Evolutionary conservation across 1,140 invertebrate species (phyloP).

Genomic region (Papilio polyxenes): DNA sequence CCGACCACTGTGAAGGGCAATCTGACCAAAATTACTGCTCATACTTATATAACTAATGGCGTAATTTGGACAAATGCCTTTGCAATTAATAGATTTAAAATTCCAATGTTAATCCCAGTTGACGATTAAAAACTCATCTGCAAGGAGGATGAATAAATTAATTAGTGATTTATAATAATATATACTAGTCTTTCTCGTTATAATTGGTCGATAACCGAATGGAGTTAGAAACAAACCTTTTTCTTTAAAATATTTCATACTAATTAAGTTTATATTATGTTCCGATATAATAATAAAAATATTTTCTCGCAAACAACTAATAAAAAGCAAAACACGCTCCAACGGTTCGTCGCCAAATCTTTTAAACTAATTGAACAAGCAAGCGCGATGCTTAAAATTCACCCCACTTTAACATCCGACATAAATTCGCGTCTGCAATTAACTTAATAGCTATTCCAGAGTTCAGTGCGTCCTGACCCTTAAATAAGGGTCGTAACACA

Average conservation of each 20-base stretch:
- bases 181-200: no score
- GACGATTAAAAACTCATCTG: no score
- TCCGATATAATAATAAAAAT: background rate
- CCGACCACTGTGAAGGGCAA: conserved; percentile 28
- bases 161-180: no score
- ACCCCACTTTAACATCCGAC: conserved; percentile 61
- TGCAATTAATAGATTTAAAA: background rate
- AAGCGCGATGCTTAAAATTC: conserved; percentile 47
- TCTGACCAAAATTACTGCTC: conserved; percentile 34
- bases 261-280: no score
- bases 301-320: conserved; percentile 8
- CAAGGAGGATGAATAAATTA: no score
- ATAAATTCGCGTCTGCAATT: conserved; percentile 72
- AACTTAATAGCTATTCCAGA: conserved; percentile 73
- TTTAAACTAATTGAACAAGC: conserved; percentile 39
- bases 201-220: no score
- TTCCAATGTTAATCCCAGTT: background rate
- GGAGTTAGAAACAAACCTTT: background rate
- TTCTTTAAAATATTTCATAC: no score
- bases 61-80: background rate
- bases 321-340: conserved; percentile 23
- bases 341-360: conserved; percentile 32
- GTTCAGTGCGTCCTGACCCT: conserved; percentile 65
- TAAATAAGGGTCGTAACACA: conserved; percentile 67
- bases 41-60: background rate